Conservation (phyloP, 2,888 invertebrate species). For the Zaprionus bogoriensis region DNA sequence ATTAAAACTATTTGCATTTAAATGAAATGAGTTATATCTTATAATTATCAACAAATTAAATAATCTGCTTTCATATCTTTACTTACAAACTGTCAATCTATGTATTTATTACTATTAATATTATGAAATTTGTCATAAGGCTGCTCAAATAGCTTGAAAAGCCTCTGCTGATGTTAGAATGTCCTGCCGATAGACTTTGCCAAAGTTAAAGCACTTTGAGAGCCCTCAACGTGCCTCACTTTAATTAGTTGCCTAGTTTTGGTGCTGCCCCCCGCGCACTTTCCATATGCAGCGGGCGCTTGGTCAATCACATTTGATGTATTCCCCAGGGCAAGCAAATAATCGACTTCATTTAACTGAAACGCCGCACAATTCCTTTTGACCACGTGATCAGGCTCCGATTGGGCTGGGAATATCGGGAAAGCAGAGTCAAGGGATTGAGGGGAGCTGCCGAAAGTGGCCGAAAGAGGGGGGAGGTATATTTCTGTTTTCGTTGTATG, state of each 20-base stretch:
- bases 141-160: too few species aligned
- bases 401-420: neutral
- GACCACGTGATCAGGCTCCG: constrained; percentile 5
- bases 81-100: too few species aligned
- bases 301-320: constrained; percentile 61
- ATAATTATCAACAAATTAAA: too few species aligned
- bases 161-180: too few species aligned
- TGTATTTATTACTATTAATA: too few species aligned
- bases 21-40: too few species aligned
- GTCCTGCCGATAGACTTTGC: neutral
- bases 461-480: neutral
- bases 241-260: too few species aligned
- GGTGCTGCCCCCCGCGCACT: too few species aligned
- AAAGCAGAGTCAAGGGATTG: neutral
- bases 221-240: neutral
- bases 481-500: constrained; percentile 10
- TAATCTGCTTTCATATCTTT: too few species aligned
- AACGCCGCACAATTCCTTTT: constrained; percentile 45
- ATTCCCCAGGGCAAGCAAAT: constrained; percentile 62
- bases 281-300: constrained; percentile 18
- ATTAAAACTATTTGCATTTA: too few species aligned
- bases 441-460: neutral
- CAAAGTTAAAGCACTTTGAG: neutral
- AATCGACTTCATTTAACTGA: constrained; percentile 76
- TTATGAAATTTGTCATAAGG: too few species aligned